phyloP scores from a whole-genome alignment of 2,113 vertebrate species.

The Spea multiplicata region DNA sequence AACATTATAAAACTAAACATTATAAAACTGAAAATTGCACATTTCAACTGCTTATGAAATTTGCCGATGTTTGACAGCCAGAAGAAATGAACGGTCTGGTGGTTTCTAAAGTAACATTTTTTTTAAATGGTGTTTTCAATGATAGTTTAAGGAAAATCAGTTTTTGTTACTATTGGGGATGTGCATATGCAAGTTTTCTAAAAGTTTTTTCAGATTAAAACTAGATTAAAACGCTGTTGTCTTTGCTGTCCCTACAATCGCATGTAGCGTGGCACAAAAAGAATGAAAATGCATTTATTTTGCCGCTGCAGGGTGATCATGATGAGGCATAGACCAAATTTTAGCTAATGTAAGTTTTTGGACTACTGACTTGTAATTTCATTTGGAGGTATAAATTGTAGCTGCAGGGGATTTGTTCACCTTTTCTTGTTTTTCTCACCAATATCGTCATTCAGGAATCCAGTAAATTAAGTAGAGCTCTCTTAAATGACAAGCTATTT shows the following conservation, averaged over 20 bases:
- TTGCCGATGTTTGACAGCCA: no score
- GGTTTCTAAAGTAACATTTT: no score
- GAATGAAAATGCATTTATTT: conserved; percentile 31
- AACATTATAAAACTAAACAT: no score
- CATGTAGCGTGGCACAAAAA: conserved; percentile 4
- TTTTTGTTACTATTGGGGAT: no score
- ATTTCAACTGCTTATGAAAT: no score
- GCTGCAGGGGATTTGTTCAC: conserved; percentile 40
- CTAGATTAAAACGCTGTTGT: not conserved
- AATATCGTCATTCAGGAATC: conserved; percentile 44
- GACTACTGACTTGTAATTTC: conserved; percentile 44
- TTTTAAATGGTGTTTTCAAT: no score
- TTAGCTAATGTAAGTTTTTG: conserved; percentile 48
- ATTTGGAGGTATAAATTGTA: conserved; percentile 46
- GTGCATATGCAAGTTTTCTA: conserved; percentile 4
- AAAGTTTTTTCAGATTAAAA: conserved; percentile 1
- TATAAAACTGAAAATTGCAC: no score
- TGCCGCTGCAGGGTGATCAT: conserved; percentile 36
- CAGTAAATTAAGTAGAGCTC: conserved; percentile 41
- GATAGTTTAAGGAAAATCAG: no score
- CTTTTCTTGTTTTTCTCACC: conserved; percentile 40
- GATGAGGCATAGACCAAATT: conserved; percentile 21
- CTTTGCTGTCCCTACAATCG: conserved; percentile 11
- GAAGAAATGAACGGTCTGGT: no score
- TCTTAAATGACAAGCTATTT: conserved; percentile 48